These are phyloP conservation scores for Diachasma alloeum DNA, from an alignment of 1,140 invertebrate genomes.

Conservation along the genomic window DNA sequence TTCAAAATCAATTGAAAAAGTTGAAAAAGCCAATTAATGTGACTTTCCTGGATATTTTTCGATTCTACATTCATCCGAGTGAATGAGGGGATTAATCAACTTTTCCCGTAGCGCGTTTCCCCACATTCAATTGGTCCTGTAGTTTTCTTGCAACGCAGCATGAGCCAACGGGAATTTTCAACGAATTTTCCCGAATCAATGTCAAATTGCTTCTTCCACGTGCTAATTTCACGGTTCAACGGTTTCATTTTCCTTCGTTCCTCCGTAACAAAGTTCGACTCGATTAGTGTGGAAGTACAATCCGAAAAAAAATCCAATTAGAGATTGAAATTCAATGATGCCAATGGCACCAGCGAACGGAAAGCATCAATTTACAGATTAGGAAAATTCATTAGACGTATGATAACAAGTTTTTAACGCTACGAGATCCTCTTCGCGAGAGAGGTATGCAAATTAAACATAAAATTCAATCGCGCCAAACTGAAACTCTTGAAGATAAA, in stretches of 20 bases:
- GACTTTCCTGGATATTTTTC: not conserved
- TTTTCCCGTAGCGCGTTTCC: not conserved
- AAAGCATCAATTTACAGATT: not conserved
- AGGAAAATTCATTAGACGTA: not conserved
- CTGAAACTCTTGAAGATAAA: not conserved
- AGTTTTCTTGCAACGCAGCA: conserved; percentile 2
- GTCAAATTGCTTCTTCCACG: not conserved
- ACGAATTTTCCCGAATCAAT: not conserved
- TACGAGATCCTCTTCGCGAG: not conserved
- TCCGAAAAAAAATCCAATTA: not conserved
- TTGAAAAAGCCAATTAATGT: not conserved
- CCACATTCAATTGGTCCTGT: not conserved
- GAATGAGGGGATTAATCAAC: not conserved
- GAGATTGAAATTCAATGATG: not conserved
- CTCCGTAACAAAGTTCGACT: not conserved
- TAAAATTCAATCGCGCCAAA: not conserved
- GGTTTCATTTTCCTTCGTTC: not conserved
- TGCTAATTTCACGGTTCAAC: not conserved
- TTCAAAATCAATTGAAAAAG: not conserved
- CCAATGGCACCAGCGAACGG: not conserved
- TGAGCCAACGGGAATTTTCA: not conserved
- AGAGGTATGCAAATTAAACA: not conserved
- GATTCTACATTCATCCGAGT: not conserved
- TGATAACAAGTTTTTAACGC: not conserved
- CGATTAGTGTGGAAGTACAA: not conserved